A percentile compares a stretch with the other conserved stretches of the same genome.
Evolutionary conservation across 2,888 invertebrate species (phyloP).

Genomic region (Nomada ruficornis): DNA sequence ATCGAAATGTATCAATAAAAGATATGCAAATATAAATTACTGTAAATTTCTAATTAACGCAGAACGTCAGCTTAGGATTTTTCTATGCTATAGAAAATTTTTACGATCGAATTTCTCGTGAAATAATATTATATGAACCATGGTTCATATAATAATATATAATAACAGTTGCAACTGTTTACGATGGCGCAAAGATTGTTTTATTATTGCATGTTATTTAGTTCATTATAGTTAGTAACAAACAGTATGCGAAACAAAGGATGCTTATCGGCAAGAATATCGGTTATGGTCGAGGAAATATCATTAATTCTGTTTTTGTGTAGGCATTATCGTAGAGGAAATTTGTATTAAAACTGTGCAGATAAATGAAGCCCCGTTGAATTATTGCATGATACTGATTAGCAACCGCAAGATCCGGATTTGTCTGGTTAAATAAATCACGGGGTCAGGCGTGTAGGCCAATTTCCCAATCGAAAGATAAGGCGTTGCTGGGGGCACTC

Average conservation of each 20-base stretch:
- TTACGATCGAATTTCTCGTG: too few relatives aligned
- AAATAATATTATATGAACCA: neutral
- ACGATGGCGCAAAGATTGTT: neutral
- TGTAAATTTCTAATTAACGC: neutral
- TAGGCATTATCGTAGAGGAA: neutral
- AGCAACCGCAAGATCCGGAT: slow-evolving; percentile 7
- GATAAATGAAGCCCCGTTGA: neutral
- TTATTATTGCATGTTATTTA: neutral
- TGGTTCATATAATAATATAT: too few relatives aligned
- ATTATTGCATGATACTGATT: neutral
- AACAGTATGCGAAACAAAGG: neutral
- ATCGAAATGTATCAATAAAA: neutral
- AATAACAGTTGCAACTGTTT: too few relatives aligned
- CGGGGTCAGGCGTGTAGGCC: neutral
- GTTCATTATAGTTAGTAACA: neutral
- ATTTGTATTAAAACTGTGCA: neutral
- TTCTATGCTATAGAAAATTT: neutral
- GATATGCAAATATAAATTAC: neutral
- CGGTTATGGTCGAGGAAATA: neutral
- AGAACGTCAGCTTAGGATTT: neutral
- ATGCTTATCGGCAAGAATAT: neutral
- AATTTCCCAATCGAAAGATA: slow-evolving; percentile 40
- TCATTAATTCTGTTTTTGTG: neutral
- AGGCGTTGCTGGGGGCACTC: slow-evolving; percentile 40
- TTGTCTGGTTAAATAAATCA: slow-evolving; percentile 15